These are phyloP conservation scores for Colius striatus DNA, from an alignment of 2,113 vertebrate genomes.

Conservation along the genomic window DNA sequence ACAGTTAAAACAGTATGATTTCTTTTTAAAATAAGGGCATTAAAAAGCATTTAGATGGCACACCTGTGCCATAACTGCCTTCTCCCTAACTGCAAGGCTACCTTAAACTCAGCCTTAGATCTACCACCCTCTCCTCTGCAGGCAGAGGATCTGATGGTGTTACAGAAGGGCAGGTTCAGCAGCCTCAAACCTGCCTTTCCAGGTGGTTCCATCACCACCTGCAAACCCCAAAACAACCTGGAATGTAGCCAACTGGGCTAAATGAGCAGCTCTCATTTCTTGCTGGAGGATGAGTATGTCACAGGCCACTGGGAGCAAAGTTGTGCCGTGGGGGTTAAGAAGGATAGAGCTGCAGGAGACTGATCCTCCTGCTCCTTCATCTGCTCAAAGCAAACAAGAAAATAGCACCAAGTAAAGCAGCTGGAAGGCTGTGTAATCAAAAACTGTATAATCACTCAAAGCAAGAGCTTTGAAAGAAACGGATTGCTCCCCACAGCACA, in stretches of 20 bases:
- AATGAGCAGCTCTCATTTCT: background rate
- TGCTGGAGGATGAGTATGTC: background rate
- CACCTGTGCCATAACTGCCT: fast-evolving
- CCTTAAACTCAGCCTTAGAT: no score
- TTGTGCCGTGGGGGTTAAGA: fast-evolving
- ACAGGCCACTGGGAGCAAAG: fast-evolving
- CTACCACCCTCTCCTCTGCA: background rate
- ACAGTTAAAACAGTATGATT: background rate
- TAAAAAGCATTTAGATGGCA: background rate
- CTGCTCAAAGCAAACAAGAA: background rate
- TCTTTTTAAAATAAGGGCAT: background rate
- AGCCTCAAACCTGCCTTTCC: background rate
- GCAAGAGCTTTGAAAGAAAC: background rate
- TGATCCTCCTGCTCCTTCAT: background rate
- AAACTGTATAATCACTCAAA: background rate
- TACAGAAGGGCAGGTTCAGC: background rate
- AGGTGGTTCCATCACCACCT: fast-evolving
- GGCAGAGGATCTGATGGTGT: fast-evolving
- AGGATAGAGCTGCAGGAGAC: background rate
- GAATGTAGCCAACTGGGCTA: background rate
- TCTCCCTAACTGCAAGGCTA: background rate
- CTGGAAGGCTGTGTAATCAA: background rate
- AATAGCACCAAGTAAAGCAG: background rate
- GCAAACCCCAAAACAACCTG: background rate
- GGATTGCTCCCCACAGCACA: fast-evolving